These are phyloP conservation scores for Solenodon paradoxus DNA, from an alignment of 2,113 vertebrate species.

Conservation along the genomic window DNA sequence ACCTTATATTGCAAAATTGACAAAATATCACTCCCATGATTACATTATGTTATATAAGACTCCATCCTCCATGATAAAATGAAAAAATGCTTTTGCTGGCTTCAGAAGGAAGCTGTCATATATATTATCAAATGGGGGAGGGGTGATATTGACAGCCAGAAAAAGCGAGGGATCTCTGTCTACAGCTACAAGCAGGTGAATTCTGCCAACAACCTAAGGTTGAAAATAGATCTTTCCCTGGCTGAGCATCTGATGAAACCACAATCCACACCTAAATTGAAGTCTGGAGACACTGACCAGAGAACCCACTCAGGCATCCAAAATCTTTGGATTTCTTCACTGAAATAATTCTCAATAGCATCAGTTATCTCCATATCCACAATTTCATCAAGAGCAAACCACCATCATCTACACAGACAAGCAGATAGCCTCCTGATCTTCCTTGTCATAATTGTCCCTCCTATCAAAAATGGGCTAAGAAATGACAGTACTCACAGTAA, in stretches of 20 bases:
- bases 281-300: background rate
- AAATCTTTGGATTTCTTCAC: background rate
- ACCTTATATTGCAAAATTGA: background rate
- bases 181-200: background rate
- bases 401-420: background rate
- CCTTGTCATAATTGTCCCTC: background rate
- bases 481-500: background rate
- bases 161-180: background rate
- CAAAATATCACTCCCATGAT: background rate
- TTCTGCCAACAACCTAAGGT: background rate
- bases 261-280: background rate
- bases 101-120: background rate
- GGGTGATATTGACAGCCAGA: background rate
- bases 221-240: background rate
- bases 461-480: background rate
- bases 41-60: background rate
- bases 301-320: background rate
- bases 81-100: background rate
- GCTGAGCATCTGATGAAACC: background rate
- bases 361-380: background rate
- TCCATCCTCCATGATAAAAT: background rate
- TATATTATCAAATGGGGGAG: background rate
- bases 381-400: background rate
- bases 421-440: background rate
- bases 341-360: background rate